A percentile compares a stretch with the other conserved stretches of the same genome.
Conservation (phyloP, 37 sponge, comb jelly and placozoan genomes). For the Chondrosia reniformis region DNA sequence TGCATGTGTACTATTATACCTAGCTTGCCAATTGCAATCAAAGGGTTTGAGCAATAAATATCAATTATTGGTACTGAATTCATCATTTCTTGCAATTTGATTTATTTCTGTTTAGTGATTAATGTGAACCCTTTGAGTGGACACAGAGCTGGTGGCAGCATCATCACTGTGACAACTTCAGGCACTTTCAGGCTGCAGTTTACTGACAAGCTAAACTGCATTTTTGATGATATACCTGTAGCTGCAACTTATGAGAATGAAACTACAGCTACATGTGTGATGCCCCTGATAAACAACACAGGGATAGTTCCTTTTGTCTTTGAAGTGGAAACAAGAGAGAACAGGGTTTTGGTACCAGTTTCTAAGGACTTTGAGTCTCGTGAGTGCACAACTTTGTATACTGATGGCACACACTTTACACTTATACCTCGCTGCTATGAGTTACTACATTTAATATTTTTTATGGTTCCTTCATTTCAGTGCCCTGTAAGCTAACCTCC, state of each 20-base stretch:
- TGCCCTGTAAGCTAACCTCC: not conserved
- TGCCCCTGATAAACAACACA: not conserved
- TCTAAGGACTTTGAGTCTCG: not conserved
- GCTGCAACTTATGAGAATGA: not conserved
- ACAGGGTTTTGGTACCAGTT: too few relatives aligned
- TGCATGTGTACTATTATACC: too few relatives aligned
- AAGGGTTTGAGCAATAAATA: too few relatives aligned
- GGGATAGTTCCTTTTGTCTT: not conserved
- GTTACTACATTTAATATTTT: not conserved
- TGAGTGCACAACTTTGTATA: not conserved
- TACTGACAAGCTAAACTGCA: not conserved
- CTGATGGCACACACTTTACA: not conserved
- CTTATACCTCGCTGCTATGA: not conserved
- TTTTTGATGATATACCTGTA: not conserved
- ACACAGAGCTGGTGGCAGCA: not conserved
- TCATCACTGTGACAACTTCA: not conserved
- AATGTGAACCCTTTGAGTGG: not conserved
- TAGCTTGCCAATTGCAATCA: too few relatives aligned
- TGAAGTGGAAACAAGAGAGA: too few relatives aligned
- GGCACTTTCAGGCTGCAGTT: not conserved
- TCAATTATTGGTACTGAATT: too few relatives aligned
- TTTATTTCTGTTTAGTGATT: not conserved
- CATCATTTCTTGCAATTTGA: too few relatives aligned
- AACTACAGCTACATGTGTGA: not conserved
- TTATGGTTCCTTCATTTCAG: not conserved